Base-by-base conservation (phyloP, 2,797 vertebrate genomes). In the Crenichthys baileyi region DNA sequence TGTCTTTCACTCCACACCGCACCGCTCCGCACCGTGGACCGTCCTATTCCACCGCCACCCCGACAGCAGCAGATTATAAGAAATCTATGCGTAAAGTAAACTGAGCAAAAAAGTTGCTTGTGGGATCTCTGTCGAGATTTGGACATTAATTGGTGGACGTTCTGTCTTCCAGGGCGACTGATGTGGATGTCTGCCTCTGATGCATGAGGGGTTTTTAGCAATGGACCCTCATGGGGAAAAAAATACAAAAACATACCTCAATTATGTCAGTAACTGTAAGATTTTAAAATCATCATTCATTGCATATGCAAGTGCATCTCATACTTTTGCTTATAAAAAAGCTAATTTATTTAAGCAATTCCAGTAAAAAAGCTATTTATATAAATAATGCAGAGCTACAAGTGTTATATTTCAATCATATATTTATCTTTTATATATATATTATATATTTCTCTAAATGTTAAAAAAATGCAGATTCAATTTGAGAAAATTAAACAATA, bases 41-140 rank as follows among this genome's bases (percentile, higher is more conserved):
- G 80, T 86, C 85, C 79, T 88, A 29, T 85, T 67, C 74, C 73
- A 60, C 79, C 51, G 83, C 81, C 80, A 73, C 76, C 68, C 63
- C 36, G 81, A 60, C 73, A 53, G 76, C 67, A 41, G 71, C 85
- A 78, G 55, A 77, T 24, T 16, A 80, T 41, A 39, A 61, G 61
- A n/a, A 31, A 65, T 74, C 13, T 15, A 51, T 44, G 48, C 39
- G 20, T 48, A 44, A 55, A 29, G 58, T 0, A 67, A 50, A 83
- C 73, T 41, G 5, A 76, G 29, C 24, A 44, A 15, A 70, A 70
- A 41, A 44, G 39, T 68, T 68, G 39, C 39, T 68, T n/a, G 65
- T 68, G 11, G 39, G 36, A 41, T 41, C 31, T 63, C 3, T 36
- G 29, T 16, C 7, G 31, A 36, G 61, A 67, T 67, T 67, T 8